These are phyloP conservation scores for Ephialtes manifestator DNA, from an alignment of 2,888 invertebrate species.

Conservation along the genomic window DNA sequence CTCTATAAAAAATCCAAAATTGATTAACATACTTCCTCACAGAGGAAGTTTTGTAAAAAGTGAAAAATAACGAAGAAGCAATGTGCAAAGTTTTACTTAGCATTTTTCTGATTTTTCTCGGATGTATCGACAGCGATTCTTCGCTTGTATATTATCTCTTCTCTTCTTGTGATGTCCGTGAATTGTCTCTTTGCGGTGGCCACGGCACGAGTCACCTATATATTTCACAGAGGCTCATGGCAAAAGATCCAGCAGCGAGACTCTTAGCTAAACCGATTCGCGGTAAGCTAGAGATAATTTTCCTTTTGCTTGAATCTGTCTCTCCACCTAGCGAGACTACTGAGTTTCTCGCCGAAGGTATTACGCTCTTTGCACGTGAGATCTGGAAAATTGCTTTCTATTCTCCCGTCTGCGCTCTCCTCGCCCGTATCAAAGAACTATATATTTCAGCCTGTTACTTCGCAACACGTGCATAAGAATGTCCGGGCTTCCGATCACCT, in stretches of 20 bases:
- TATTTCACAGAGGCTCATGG: constrained; percentile 33
- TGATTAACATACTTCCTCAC: too few relatives aligned
- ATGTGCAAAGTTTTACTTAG: too few relatives aligned
- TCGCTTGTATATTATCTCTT: too few relatives aligned
- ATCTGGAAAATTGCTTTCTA: constrained; percentile 67
- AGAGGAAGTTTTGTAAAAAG: too few relatives aligned
- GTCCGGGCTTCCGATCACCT: constrained; percentile 47
- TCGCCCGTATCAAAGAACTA: not conserved
- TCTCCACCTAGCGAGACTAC: not conserved
- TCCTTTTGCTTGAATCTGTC: constrained; percentile 28
- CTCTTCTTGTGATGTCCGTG: too few relatives aligned
- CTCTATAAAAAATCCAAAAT: too few relatives aligned
- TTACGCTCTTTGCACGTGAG: constrained; percentile 52
- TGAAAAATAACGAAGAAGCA: too few relatives aligned
- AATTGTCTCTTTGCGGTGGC: constrained; percentile 29
- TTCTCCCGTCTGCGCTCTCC: constrained; percentile 37
- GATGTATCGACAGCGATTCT: too few relatives aligned
- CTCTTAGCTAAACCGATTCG: constrained; percentile 54
- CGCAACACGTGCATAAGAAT: constrained; percentile 55
- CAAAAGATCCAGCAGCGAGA: not conserved
- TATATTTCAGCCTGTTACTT: constrained; percentile 19
- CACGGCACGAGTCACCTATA: constrained; percentile 48
- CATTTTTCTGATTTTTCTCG: too few relatives aligned
- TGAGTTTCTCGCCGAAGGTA: constrained; percentile 34
- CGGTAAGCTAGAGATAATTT: constrained; percentile 57